phyloP scores from a whole-genome alignment of 2,113 vertebrate species.

The Naja naja region DNA sequence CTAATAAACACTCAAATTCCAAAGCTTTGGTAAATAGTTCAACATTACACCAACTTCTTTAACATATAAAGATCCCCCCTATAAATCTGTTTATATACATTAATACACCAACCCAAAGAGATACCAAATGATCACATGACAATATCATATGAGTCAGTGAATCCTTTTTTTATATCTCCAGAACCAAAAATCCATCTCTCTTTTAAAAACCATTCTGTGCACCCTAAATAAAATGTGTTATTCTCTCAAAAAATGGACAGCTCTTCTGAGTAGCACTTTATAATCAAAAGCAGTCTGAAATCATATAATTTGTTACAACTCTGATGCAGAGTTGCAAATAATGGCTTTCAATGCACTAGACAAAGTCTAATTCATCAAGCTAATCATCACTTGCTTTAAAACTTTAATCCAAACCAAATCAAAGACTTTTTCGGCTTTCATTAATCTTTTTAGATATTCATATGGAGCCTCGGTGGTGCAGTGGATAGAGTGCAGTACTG shows the following conservation, averaged over 20 bases:
- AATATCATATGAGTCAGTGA: not conserved
- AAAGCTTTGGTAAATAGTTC: not conserved
- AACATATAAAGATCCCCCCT: not conserved
- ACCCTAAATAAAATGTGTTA: not conserved
- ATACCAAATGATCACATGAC: not conserved
- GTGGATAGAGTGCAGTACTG: no score
- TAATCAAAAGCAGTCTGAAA: not conserved
- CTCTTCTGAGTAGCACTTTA: not conserved
- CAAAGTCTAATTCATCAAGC: not conserved
- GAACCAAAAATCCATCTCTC: not conserved
- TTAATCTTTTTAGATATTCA: not conserved
- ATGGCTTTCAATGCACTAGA: not conserved
- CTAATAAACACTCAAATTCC: not conserved
- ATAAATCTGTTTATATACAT: not conserved
- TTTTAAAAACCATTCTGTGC: not conserved
- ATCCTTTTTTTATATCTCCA: not conserved
- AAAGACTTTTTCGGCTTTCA: not conserved
- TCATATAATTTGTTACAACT: not conserved
- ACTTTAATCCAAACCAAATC: not conserved
- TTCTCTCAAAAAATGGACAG: not conserved
- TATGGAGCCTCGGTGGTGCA: no score
- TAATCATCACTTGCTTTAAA: not conserved
- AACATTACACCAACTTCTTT: not conserved
- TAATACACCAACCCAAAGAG: not conserved
- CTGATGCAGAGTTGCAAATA: not conserved